phyloP scores from a whole-genome alignment of 2,113 vertebrate species.

The Azemiops feae region DNA sequence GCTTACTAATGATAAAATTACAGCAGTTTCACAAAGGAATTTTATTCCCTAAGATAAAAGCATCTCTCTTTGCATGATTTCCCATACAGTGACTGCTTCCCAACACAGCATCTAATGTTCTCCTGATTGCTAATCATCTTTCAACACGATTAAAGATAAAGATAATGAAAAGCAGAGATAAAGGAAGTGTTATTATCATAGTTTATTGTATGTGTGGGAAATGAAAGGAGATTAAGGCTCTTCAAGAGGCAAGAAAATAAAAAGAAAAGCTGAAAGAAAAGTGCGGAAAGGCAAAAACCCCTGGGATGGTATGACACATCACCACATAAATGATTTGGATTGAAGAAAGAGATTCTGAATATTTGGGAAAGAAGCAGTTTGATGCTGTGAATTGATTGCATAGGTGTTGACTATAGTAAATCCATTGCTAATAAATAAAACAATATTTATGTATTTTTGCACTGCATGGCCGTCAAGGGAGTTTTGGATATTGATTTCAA shows the following conservation, averaged over 20 bases:
- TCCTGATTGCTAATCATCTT: slow-evolving; percentile 13
- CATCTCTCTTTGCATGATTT: slow-evolving; percentile 20
- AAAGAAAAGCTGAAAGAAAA: neutral
- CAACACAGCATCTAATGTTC: slow-evolving; percentile 11
- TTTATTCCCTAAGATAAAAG: slow-evolving; percentile 26
- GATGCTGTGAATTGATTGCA: neutral
- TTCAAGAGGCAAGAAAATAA: slow-evolving; percentile 15
- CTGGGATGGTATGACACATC: neutral
- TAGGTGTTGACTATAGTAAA: neutral
- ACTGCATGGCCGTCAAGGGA: neutral
- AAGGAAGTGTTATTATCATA: slow-evolving; percentile 28
- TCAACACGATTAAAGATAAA: slow-evolving; percentile 40
- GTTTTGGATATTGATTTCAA: neutral
- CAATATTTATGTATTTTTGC: neutral
- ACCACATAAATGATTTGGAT: neutral
- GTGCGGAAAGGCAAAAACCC: neutral
- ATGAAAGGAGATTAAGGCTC: neutral
- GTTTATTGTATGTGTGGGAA: slow-evolving; percentile 22
- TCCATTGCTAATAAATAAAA: neutral
- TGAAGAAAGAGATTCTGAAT: neutral
- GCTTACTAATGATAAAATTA: slow-evolving; percentile 39
- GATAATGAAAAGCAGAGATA: slow-evolving; percentile 35
- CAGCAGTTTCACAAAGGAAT: neutral
- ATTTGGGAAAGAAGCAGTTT: neutral
- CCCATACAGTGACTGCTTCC: slow-evolving; percentile 43